Evolutionary conservation across 2,113 vertebrate species (phyloP), one percentile per base, ranked within the genome.

Genomic region (Leptocoma aspasia): DNA sequence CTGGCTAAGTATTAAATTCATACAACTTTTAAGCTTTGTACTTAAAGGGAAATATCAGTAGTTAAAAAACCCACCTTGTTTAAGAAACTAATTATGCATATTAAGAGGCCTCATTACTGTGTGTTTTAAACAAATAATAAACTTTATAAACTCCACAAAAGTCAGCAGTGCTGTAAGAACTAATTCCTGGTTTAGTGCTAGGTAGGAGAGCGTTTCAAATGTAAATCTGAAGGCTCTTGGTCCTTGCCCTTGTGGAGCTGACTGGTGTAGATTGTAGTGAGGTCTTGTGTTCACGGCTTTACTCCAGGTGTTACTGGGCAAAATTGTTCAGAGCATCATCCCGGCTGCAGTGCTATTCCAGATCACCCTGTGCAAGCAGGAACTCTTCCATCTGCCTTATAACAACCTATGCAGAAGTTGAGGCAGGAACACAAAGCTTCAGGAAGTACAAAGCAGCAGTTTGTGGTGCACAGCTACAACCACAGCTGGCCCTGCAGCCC

Each of bases 281-380:
- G 27, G 35, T 54, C 47, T 60, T 61, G 18, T 42, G 23, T 37
- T 86, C 4, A 1, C 41, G 47, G 47, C 45, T 11, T 71, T 57
- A 61, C 33, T 78, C 35, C 49, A n/a, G 65, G 26, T 35, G 45
- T 45, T 11, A 18, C 24, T 42, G 68, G 24, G 65, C 60, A 94
- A 71, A 87, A 79, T 9, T 41, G 44, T 77, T 83, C 3, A 4
- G 42, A 75, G 35, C 1, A 13, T 70, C 33, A 31, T 39, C 33
- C 21, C 0, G 0, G 21, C 42, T 66, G 60, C 72, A 59, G 13
- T 1, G 37, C 54, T 44, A 4, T 9, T 21, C 54, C 60, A 37
- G 19, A 49, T 45, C 60, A 21, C 20, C 26, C 65, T 27, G 20
- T 50, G 69, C 47, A 73, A 63, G 78, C 73, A 88, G 75, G 28